These are phyloP conservation scores for Cetonia aurata DNA, from an alignment of 2,888 invertebrate species.

Conservation along the genomic window DNA sequence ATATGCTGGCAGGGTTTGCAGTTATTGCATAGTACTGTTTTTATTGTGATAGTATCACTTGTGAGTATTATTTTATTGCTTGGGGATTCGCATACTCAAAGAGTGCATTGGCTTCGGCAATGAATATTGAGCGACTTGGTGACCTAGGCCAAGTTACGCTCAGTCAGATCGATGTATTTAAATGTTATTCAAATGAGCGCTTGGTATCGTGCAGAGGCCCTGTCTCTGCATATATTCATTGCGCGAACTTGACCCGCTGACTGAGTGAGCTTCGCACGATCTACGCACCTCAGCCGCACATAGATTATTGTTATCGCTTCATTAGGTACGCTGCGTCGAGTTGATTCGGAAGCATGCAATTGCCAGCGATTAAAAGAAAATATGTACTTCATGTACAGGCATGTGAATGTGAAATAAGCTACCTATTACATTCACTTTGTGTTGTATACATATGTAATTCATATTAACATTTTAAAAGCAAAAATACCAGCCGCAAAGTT, in stretches of 20 bases:
- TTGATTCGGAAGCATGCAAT: slow-evolving; percentile 3
- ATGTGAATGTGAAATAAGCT: background rate
- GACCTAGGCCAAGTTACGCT: slow-evolving; percentile 58
- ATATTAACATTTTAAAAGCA: no score
- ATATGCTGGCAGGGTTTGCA: no score
- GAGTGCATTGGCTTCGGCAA: slow-evolving; percentile 53
- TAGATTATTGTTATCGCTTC: slow-evolving; percentile 42
- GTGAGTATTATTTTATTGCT: slow-evolving; percentile 2
- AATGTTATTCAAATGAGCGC: slow-evolving; percentile 59
- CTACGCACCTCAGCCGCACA: slow-evolving; percentile 30
- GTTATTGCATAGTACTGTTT: no score
- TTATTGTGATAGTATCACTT: no score
- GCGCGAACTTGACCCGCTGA: slow-evolving; percentile 56
- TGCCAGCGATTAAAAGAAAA: background rate
- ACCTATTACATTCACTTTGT: background rate
- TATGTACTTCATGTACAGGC: background rate
- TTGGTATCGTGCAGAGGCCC: slow-evolving; percentile 53
- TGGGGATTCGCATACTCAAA: slow-evolving; percentile 48
- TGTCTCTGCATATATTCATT: slow-evolving; percentile 49
- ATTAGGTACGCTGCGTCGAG: slow-evolving; percentile 23
- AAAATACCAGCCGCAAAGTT: no score
- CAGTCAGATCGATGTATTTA: slow-evolving; percentile 57
- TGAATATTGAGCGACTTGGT: slow-evolving; percentile 52
- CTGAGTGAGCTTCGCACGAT: slow-evolving; percentile 49
- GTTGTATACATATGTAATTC: no score